phyloP scores from a whole-genome alignment of 1,140 invertebrate species.

The Phthorimaea operculella region DNA sequence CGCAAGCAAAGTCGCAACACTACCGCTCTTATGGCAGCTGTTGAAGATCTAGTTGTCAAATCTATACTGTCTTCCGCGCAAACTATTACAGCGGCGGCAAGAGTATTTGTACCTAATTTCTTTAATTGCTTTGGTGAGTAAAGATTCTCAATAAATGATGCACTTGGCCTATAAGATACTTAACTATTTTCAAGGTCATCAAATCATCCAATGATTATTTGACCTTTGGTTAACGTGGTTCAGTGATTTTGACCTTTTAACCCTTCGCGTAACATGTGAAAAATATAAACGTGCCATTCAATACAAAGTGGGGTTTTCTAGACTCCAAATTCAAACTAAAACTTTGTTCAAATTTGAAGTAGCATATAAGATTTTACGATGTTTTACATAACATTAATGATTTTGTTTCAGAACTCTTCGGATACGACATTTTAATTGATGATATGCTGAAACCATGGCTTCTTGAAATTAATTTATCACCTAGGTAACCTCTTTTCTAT shows the following conservation, averaged over 20 bases:
- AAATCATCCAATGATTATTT: too few species aligned
- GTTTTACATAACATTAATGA: neutral
- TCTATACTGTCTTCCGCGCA: slow-evolving; percentile 90
- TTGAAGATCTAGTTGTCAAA: slow-evolving; percentile 95
- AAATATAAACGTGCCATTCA: too few species aligned
- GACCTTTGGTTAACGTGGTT: too few species aligned
- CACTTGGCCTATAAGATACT: too few species aligned
- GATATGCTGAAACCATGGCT: slow-evolving; percentile 93
- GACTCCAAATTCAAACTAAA: too few species aligned
- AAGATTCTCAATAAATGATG: too few species aligned
- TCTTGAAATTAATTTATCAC: slow-evolving; percentile 92
- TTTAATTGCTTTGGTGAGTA: slow-evolving; percentile 58
- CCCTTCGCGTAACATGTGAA: too few species aligned
- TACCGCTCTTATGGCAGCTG: slow-evolving; percentile 84
- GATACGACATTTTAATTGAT: slow-evolving; percentile 96
- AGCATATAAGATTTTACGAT: too few species aligned
- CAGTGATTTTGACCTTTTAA: too few species aligned
- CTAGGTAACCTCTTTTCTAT: slow-evolving; percentile 68
- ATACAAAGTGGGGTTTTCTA: too few species aligned
- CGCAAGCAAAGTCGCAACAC: slow-evolving; percentile 86
- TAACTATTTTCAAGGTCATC: too few species aligned
- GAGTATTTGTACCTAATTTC: slow-evolving; percentile 89
- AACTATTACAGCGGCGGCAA: slow-evolving; percentile 88
- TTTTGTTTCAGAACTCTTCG: slow-evolving; percentile 83
- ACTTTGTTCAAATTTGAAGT: too few species aligned